phyloP scores from a whole-genome alignment of 2,113 vertebrate species.

The Oncorhynchus masou region DNA sequence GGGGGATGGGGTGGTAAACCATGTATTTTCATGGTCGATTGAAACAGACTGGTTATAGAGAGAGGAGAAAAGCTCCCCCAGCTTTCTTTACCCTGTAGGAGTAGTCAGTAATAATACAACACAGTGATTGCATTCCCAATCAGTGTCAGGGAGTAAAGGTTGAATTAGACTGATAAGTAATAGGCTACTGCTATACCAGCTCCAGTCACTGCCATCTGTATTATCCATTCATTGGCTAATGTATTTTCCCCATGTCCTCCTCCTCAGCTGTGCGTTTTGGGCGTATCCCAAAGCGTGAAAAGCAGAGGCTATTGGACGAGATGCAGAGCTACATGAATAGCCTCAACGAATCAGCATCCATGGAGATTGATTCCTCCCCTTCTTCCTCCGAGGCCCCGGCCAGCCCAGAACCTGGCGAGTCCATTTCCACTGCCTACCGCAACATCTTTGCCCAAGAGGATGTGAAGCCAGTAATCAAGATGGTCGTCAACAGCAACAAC shows the following conservation, averaged over 20 bases:
- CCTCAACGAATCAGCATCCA: constrained; percentile 69
- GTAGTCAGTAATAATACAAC: too few species aligned
- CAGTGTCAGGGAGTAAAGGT: constrained; percentile 14
- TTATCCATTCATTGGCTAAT: constrained; percentile 17
- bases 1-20: constrained; percentile 14
- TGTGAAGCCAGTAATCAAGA: constrained; percentile 56
- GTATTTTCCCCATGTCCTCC: constrained; percentile 14
- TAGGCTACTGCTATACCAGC: not conserved
- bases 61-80: not conserved
- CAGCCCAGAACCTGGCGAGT: constrained; percentile 62
- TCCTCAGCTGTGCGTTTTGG: constrained; percentile 77
- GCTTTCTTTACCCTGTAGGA: not conserved
- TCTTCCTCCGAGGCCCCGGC: constrained; percentile 38
- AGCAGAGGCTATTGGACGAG: constrained; percentile 78
- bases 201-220: not conserved
- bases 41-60: constrained; percentile 6
- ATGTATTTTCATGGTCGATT: constrained; percentile 32
- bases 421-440: constrained; percentile 73
- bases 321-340: constrained; percentile 83
- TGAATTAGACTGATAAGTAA: not conserved
- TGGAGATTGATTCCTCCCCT: constrained; percentile 64
- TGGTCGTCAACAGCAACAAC: constrained; percentile 43
- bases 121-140: constrained; percentile 6
- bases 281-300: constrained; percentile 79
- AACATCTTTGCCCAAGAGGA: constrained; percentile 65